A percentile compares a stretch with the other conserved stretches of the same genome.
Evolutionary conservation across 2,113 vertebrate genomes (phyloP).

Genomic region (Colistium nudipinnis): DNA sequence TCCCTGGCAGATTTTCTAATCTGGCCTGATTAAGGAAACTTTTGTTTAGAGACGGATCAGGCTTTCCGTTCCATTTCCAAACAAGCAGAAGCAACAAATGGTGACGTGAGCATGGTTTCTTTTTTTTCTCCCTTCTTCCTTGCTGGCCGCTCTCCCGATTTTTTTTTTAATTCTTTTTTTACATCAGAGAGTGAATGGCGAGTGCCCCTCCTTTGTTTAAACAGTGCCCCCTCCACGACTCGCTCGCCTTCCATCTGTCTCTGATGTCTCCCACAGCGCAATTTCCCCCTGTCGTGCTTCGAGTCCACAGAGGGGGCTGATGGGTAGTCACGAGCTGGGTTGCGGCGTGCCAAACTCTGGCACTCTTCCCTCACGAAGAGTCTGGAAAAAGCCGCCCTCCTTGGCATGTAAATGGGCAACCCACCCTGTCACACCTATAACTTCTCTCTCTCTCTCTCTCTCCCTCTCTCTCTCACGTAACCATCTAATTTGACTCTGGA

Average conservation of each 20-base stretch:
- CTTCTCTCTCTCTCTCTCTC: background rate
- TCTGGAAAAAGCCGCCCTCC: constrained; percentile 33
- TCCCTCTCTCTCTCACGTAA: background rate
- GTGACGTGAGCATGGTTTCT: background rate
- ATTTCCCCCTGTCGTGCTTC: constrained; percentile 75
- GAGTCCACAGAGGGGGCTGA: constrained; percentile 63
- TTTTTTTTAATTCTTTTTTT: too few relatives aligned
- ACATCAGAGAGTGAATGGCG: constrained; percentile 26
- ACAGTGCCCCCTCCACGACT: constrained; percentile 49
- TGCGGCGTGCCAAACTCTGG: constrained; percentile 66
- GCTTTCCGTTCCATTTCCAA: background rate
- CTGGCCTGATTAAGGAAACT: constrained; percentile 1
- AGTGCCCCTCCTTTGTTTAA: constrained; percentile 11
- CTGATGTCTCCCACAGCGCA: constrained; percentile 61
- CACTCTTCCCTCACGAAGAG: constrained; percentile 64
- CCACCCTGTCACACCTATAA: constrained; percentile 35
- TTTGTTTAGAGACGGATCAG: background rate
- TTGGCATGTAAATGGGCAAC: constrained; percentile 37
- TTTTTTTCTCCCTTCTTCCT: background rate
- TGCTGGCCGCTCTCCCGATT: constrained; percentile 22
- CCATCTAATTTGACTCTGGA: constrained; percentile 13
- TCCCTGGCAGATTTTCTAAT: background rate
- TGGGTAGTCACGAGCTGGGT: constrained; percentile 77
- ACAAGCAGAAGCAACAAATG: background rate
- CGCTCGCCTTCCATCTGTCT: constrained; percentile 52